Evolutionary conservation across 1,140 invertebrate species (phyloP), one percentile per base, ranked within the genome.

Genomic region (Drosophila santomea): DNA sequence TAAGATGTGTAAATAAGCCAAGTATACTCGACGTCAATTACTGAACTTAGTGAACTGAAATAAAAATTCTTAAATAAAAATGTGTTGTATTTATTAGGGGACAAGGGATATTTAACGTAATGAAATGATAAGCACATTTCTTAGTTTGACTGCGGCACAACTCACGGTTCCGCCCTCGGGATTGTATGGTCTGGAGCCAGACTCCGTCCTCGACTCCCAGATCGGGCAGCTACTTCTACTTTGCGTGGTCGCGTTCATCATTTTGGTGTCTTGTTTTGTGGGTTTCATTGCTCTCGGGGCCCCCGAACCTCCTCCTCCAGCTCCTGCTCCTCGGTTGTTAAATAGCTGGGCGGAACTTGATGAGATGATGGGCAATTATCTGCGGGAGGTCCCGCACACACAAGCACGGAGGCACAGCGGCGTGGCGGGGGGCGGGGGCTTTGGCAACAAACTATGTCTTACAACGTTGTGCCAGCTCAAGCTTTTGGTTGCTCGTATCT

Each of bases 351-450:
- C 78, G 91, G 78, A 83, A 88, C 89, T 86, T 91, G 91, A 90
- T 91, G 90, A 85, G 89, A 91, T 90, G 91, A 91, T 82, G 91
- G 85, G 85, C 85, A 90, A 90, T 90, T 90, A 90, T 90, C 85
- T 89, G 89, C 84, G 88, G 84, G 84, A 88, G 83, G 89, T 88
- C 89, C 47, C 80, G 57, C 81, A 80, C 68, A 80, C 74, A 81
- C 60, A 57, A 11, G 8, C 44, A 48, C 72, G 74, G 35, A 78
- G 69, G 68, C 59, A 32, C 32, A 32, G 32, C 7, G 32, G 32
- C 8, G 32, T 2, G 32, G 32, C 2, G 32, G 8, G 1, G 32
- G 28, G 6, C 1, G 17, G 25, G 14, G 35, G 8, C 7, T 15
- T 45, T 64, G 63, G 55, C 80, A 80, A 79, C 71, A 76, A 73